Conservation (phyloP, 2,888 invertebrate genomes). For the Meteorus cinctellus region DNA sequence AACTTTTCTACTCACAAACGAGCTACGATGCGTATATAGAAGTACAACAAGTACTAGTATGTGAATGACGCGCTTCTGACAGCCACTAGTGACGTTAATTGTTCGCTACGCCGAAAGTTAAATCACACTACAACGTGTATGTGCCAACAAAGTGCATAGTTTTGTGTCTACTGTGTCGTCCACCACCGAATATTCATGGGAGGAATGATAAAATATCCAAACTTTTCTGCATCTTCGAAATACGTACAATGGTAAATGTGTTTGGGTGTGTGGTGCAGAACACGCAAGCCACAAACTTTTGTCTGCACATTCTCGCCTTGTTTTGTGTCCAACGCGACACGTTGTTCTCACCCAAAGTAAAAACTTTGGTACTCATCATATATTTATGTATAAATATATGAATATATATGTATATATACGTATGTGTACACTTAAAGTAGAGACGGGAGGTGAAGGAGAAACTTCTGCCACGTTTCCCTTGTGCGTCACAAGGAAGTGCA, state of each 20-base stretch:
- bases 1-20: neutral
- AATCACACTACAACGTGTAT: neutral
- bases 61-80: neutral
- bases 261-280: neutral
- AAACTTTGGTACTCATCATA: conserved; percentile 18
- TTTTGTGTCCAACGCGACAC: conserved; percentile 29
- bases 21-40: neutral
- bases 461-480: conserved; percentile 15
- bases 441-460: neutral
- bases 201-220: conserved; percentile 28
- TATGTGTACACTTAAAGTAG: neutral
- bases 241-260: conserved; percentile 6
- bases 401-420: neutral
- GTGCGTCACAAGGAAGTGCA: conserved; percentile 4
- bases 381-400: conserved; percentile 5
- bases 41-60: neutral
- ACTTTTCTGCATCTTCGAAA: conserved; percentile 21
- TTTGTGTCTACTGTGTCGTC: neutral
- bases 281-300: conserved; percentile 26
- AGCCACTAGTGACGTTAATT: neutral
- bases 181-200: neutral
- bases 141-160: neutral
- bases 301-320: conserved; percentile 11
- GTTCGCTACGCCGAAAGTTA: neutral
- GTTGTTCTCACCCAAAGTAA: conserved; percentile 23